Evolutionary conservation across 2,797 vertebrate species (phyloP).

Genomic region (Spinibarbus caldwelli): DNA sequence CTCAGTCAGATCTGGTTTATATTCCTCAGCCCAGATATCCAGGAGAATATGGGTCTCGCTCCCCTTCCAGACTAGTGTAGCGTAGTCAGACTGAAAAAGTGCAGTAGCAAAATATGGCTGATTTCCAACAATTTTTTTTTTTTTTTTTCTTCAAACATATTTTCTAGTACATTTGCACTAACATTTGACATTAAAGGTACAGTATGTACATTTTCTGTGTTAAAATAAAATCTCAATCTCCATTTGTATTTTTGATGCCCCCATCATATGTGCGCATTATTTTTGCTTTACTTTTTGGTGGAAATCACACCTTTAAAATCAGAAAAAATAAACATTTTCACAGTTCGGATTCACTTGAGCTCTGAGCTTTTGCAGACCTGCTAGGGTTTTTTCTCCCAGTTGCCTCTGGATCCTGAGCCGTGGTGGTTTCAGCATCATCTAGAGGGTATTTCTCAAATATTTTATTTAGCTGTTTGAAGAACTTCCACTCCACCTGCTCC

Average conservation of each 20-base stretch:
- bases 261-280: neutral
- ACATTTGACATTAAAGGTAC: neutral
- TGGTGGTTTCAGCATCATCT: slow-evolving; percentile 10
- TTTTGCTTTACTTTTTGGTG: neutral
- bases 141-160: neutral
- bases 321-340: neutral
- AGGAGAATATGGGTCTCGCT: neutral
- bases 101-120: neutral
- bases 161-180: neutral
- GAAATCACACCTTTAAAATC: neutral
- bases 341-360: neutral
- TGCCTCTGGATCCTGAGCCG: neutral
- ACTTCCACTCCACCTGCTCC: slow-evolving; percentile 77
- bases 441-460: slow-evolving; percentile 71
- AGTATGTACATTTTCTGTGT: neutral
- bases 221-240: neutral
- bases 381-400: slow-evolving; percentile 9
- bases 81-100: neutral
- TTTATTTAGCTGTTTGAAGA: slow-evolving; percentile 73
- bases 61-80: neutral
- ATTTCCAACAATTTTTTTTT: neutral
- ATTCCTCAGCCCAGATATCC: neutral
- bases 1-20: neutral
- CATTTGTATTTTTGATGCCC: neutral
- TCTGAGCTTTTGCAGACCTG: slow-evolving; percentile 24